These are phyloP conservation scores for Megalops atlanticus DNA, from an alignment of 2,113 vertebrate genomes.

Conservation along the genomic window DNA sequence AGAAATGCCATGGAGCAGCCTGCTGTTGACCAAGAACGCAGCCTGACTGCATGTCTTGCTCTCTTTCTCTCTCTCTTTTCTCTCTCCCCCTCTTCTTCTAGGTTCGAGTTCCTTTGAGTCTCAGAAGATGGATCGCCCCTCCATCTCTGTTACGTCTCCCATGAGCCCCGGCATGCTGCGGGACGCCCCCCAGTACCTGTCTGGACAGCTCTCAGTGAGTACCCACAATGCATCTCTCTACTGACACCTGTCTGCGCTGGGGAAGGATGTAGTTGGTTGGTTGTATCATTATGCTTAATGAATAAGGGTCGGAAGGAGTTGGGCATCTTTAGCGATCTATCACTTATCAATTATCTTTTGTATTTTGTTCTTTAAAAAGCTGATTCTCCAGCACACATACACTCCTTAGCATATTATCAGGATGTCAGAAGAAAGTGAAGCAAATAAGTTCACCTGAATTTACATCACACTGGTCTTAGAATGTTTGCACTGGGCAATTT, in stretches of 20 bases:
- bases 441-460: no score
- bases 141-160: constrained; percentile 93
- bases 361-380: neutral
- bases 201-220: constrained; percentile 93
- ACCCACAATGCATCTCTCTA: constrained; percentile 40
- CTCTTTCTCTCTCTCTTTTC: neutral
- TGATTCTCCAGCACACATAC: neutral
- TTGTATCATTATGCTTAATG: neutral
- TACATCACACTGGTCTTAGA: no score
- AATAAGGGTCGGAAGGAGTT: neutral
- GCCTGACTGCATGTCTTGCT: neutral
- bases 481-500: no score
- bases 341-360: neutral
- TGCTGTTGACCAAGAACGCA: neutral
- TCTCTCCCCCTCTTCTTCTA: constrained; percentile 48
- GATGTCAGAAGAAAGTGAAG: no score
- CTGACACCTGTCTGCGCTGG: neutral
- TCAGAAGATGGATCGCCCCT: constrained; percentile 90
- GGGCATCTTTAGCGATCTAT: neutral
- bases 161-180: constrained; percentile 87
- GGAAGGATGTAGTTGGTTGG: neutral
- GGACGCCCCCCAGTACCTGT: constrained; percentile 85
- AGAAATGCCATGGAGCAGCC: neutral
- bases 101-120: constrained; percentile 95
- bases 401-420: no score